These are phyloP conservation scores for Diadophis punctatus DNA, from an alignment of 2,113 vertebrate genomes.

Conservation along the genomic window DNA sequence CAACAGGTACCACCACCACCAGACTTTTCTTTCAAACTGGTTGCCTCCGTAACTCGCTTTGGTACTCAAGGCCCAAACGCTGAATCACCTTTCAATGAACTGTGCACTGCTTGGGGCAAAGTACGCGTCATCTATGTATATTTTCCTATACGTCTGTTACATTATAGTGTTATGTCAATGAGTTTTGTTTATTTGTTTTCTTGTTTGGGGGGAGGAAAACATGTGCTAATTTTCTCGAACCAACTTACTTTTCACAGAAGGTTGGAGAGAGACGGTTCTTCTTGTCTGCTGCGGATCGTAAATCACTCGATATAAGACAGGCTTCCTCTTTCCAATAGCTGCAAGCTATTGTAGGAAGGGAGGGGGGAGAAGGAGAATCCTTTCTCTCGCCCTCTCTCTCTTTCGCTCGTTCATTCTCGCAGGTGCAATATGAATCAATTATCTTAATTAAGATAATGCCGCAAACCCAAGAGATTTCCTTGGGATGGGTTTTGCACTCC, in stretches of 20 bases:
- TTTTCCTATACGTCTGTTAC: neutral
- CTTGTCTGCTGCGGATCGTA: constrained; percentile 46
- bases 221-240: neutral
- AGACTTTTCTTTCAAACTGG: neutral
- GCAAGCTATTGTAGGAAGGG: constrained; percentile 63
- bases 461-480: constrained; percentile 74
- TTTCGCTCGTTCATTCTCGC: constrained; percentile 60
- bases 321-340: constrained; percentile 68
- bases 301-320: constrained; percentile 67
- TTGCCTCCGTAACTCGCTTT: neutral
- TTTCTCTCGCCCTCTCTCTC: constrained; percentile 26
- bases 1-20: constrained; percentile 31
- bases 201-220: neutral
- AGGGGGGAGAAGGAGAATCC: constrained; percentile 41
- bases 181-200: neutral
- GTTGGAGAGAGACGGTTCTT: neutral
- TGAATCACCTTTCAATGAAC: neutral
- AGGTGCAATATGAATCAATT: constrained; percentile 88
- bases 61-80: neutral
- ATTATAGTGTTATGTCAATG: neutral
- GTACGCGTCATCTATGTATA: neutral
- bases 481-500: constrained; percentile 62
- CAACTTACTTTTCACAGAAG: neutral
- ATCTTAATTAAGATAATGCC: constrained; percentile 83
- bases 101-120: neutral